phyloP scores from a whole-genome alignment of 35 echinoderm and acorn worm species.

The Hemicentrotus pulcherrimus region DNA sequence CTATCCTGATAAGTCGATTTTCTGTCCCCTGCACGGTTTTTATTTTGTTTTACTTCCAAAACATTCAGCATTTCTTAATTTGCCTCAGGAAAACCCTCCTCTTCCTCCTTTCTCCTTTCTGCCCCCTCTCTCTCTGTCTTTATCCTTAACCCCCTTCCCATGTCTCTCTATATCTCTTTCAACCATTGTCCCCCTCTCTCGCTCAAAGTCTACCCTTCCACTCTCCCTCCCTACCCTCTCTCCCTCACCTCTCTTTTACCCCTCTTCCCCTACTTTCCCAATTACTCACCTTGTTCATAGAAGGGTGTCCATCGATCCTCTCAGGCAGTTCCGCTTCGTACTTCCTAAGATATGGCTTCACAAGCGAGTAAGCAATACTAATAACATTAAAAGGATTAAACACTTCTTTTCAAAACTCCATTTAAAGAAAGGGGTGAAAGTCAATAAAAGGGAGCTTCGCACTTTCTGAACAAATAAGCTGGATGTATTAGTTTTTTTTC shows the following conservation, averaged over 20 bases:
- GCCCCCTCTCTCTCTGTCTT: too few species aligned
- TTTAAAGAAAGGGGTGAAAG: background rate
- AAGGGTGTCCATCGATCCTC: background rate
- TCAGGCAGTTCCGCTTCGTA: background rate
- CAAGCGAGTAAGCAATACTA: background rate
- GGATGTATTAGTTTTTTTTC: background rate
- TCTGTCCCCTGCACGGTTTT: too few species aligned
- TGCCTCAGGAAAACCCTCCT: too few species aligned
- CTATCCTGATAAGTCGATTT: too few species aligned
- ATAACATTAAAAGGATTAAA: background rate
- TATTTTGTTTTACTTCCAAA: too few species aligned
- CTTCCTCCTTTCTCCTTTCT: too few species aligned
- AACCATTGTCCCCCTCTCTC: background rate
- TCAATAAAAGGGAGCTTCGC: background rate
- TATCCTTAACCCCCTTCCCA: too few species aligned
- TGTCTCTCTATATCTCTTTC: background rate
- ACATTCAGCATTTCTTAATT: too few species aligned
- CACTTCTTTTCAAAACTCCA: background rate
- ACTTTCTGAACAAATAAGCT: background rate
- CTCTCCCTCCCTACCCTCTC: background rate
- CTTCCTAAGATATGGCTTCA: background rate
- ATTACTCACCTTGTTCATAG: background rate
- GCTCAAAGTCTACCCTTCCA: background rate
- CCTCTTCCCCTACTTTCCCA: background rate
- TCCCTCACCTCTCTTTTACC: background rate